phyloP scores from a whole-genome alignment of 2,888 invertebrate species.

The Hydrotaea diabolus region DNA sequence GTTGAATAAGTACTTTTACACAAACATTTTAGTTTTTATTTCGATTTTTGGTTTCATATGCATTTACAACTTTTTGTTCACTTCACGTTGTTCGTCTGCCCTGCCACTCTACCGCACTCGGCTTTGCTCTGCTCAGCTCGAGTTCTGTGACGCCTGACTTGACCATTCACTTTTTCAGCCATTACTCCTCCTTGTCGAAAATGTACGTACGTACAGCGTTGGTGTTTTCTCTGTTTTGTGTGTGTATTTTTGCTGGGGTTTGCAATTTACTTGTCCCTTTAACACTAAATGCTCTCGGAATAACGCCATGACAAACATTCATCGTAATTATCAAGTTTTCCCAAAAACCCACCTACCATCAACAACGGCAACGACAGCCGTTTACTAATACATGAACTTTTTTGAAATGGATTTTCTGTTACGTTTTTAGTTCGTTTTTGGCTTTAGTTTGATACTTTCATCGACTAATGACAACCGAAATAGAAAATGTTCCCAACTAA shows the following conservation, averaged over 20 bases:
- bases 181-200: neutral
- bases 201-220: neutral
- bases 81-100: conserved; percentile 41
- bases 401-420: neutral
- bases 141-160: conserved; percentile 34
- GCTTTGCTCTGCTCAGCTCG: neutral
- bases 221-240: conserved; percentile 25
- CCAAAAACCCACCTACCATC: conserved; percentile 13
- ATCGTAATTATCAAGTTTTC: conserved; percentile 51
- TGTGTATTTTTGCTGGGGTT: conserved; percentile 33
- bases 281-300: conserved; percentile 10
- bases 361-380: conserved; percentile 1
- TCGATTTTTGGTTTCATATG: conserved; percentile 41
- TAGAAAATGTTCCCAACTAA: conserved; percentile 42
- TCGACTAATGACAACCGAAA: conserved; percentile 51
- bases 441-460: conserved; percentile 19
- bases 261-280: conserved; percentile 51
- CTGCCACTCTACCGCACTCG: too few relatives aligned
- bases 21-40: conserved; percentile 55
- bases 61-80: conserved; percentile 45
- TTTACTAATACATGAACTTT: neutral
- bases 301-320: conserved; percentile 37
- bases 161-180: conserved; percentile 18
- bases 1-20: conserved; percentile 60
- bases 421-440: neutral